Conservation (phyloP, 2,888 invertebrate genomes). For the Rhopalosiphum nymphaeae region DNA sequence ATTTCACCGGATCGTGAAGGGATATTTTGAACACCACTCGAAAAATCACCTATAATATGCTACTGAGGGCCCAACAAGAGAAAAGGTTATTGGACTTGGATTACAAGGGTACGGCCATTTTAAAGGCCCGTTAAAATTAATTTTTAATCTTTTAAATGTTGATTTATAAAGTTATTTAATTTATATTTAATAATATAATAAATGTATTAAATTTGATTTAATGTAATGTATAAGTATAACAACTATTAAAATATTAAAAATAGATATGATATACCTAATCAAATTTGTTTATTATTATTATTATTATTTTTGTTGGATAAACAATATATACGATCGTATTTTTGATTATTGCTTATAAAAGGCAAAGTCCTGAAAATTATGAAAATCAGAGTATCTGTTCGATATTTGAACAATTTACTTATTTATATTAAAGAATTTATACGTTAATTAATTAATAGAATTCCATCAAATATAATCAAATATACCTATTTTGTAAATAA, state of each 20-base stretch:
- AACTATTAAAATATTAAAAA: background rate
- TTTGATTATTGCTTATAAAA: background rate
- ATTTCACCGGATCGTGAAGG: too few species aligned
- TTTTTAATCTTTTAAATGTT: too few species aligned
- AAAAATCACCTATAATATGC: too few species aligned
- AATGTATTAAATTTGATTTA: background rate
- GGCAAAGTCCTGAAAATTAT: background rate
- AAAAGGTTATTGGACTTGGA: too few species aligned
- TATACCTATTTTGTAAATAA: background rate
- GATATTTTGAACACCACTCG: too few species aligned
- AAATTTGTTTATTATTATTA: background rate
- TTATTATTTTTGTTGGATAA: background rate
- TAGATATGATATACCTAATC: background rate
- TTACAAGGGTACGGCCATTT: too few species aligned
- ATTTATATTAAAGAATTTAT: background rate
- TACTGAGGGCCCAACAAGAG: too few species aligned
- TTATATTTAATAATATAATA: background rate
- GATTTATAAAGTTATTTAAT: too few species aligned
- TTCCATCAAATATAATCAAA: conserved; percentile 17
- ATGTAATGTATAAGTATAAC: background rate
- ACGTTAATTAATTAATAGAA: background rate
- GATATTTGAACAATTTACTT: too few species aligned
- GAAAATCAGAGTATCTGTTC: background rate
- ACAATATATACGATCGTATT: background rate
- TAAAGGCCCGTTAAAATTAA: too few species aligned